Conservation (phyloP, 2,797 vertebrate species). For the Sebastes oblongus region DNA sequence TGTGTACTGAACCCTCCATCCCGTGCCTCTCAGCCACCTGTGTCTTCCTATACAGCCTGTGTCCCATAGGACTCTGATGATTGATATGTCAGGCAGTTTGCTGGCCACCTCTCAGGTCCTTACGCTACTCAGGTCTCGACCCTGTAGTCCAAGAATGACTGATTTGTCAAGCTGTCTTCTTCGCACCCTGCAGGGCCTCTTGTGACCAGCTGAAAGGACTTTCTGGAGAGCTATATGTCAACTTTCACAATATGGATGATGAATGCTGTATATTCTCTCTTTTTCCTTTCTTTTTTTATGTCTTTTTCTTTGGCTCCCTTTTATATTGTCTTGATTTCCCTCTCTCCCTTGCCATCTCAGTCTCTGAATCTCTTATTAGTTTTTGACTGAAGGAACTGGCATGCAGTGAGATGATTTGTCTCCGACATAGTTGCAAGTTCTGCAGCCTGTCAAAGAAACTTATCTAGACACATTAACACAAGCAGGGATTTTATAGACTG, state of each 20-base stretch:
- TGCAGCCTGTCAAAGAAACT: constrained; percentile 49
- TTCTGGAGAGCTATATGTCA: constrained; percentile 34
- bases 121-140: constrained; percentile 50
- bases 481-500: background rate
- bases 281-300: constrained; percentile 17
- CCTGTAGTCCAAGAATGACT: constrained; percentile 50
- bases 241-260: constrained; percentile 46
- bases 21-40: constrained; percentile 61
- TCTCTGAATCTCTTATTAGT: constrained; percentile 53
- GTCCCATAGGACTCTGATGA: constrained; percentile 62
- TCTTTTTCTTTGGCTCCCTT: constrained; percentile 4
- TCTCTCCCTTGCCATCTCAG: constrained; percentile 9
- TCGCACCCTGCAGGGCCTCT: constrained; percentile 30
- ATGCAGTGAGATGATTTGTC: constrained; percentile 33
- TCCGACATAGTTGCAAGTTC: constrained; percentile 31
- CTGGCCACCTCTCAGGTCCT: constrained; percentile 53
- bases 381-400: constrained; percentile 43
- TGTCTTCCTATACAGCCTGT: constrained; percentile 41
- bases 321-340: constrained; percentile 35
- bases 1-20: constrained; percentile 55
- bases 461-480: constrained; percentile 24
- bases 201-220: constrained; percentile 39
- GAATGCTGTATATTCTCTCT: constrained; percentile 21
- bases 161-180: constrained; percentile 55
- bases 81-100: constrained; percentile 73